A percentile compares a stretch with the other conserved stretches of the same genome.
Conservation (phyloP, 1,140 invertebrate genomes). For the Solen grandis region DNA sequence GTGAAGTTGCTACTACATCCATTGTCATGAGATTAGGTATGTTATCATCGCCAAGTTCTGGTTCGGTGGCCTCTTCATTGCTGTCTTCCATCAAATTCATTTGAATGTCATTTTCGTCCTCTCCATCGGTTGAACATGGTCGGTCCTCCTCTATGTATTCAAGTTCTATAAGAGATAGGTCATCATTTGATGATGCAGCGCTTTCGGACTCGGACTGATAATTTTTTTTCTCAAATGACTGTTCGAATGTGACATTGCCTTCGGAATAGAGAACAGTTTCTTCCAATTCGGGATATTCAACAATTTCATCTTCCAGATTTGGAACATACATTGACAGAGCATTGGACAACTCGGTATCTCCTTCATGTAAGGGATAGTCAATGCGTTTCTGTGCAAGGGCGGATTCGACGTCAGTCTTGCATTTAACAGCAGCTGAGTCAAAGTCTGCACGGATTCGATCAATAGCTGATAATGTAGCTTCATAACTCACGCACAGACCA, state of each 20-base stretch:
- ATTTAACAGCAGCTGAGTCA: too few relatives aligned
- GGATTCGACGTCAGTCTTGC: background rate
- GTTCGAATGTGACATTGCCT: background rate
- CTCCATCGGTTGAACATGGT: too few relatives aligned
- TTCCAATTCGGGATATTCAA: background rate
- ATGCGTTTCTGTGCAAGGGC: background rate
- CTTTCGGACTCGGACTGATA: too few relatives aligned
- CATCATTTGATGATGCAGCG: too few relatives aligned
- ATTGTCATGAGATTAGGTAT: background rate
- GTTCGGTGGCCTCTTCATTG: background rate
- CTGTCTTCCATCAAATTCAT: background rate
- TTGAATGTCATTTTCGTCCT: too few relatives aligned
- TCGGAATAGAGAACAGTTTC: background rate
- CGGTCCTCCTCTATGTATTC: too few relatives aligned
- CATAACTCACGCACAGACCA: slow-evolving; percentile 23
- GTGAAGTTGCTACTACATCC: too few relatives aligned
- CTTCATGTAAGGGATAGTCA: background rate
- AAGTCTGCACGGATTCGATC: background rate
- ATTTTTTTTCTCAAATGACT: too few relatives aligned
- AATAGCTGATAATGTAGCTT: too few relatives aligned
- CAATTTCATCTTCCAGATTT: background rate
- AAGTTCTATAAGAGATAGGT: too few relatives aligned
- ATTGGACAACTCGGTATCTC: background rate
- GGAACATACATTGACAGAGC: background rate
- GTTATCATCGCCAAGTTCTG: background rate